Base-by-base conservation (phyloP, 2,113 vertebrate genomes). In the Reinhardtius hippoglossoides region DNA sequence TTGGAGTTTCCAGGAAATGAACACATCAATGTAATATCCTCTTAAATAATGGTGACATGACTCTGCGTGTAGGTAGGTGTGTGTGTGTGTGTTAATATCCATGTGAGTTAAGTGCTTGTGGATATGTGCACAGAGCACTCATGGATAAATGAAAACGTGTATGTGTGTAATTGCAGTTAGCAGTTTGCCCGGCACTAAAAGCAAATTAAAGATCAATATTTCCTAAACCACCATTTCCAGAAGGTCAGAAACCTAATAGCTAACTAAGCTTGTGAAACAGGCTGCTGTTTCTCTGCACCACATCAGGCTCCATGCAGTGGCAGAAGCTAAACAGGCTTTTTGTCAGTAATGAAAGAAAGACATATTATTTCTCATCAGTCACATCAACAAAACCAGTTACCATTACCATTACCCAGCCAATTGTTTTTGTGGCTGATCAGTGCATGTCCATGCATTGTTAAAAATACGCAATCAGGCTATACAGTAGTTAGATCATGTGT, bases 171-270 rank as follows among this genome's bases (percentile, higher is more conserved):
- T 86, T 84, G 79, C 4, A 50, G 84, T 84, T 76, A 86, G 74
- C 80, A 85, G 73, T 62, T 81, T 74, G 76, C 46, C 63, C 21
- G 3, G 72, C 74, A 74, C 76, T 78, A 74, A 87, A 83, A 88
- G 40, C 80, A 82, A 89, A 91, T 89, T 88, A 70, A 82, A 80
- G 79, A 89, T 87, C 84, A 40, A 87, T 90, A 87, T 72, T 80
- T 87, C 57, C 50, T 76, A 71, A 71, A 77, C 24, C 57, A 62
- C 69, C 56, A 50, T 71, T 91, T 86, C 35, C 66, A 75, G 54
- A 81, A 82, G 86, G 77, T 86, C 84, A 88, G 61, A 80, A 65
- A 71, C 61, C 40, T 65, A 60, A 64, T 27, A 70, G 71, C 78
- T 76, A 88, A 87, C 71, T 46, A 58, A 54, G 37, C 70, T 62